Conservation (phyloP, 2,113 vertebrate species). For the Prietella phreatophila region DNA sequence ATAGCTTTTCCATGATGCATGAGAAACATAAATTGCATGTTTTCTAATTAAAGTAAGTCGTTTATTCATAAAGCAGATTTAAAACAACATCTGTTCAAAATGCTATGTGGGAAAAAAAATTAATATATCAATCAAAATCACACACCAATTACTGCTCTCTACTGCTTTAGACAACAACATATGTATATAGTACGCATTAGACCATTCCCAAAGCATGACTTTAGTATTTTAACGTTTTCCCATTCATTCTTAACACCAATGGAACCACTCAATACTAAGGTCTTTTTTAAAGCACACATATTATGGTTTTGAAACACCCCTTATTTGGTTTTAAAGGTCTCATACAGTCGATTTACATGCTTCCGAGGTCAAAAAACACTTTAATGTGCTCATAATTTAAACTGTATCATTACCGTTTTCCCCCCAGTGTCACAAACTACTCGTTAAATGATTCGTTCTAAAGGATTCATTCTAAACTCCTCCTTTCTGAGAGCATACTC, state of each 20-base stretch:
- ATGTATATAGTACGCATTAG: neutral
- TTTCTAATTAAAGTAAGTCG: neutral
- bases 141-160: neutral
- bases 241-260: neutral
- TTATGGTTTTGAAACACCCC: too few species aligned
- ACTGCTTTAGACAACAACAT: neutral
- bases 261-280: neutral
- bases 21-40: neutral
- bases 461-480: too few species aligned
- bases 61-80: neutral
- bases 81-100: conserved; percentile 14
- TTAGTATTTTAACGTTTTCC: neutral
- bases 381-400: too few species aligned
- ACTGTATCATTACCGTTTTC: too few species aligned
- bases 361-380: too few species aligned
- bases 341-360: too few species aligned
- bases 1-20: neutral
- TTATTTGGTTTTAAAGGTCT: too few species aligned
- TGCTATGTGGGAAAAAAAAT: neutral
- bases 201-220: neutral
- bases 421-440: too few species aligned
- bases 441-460: too few species aligned
- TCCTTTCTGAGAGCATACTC: too few species aligned
- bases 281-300: neutral
- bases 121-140: neutral